Conservation (phyloP, 2,888 invertebrate genomes). For the Papilio demoleus region DNA sequence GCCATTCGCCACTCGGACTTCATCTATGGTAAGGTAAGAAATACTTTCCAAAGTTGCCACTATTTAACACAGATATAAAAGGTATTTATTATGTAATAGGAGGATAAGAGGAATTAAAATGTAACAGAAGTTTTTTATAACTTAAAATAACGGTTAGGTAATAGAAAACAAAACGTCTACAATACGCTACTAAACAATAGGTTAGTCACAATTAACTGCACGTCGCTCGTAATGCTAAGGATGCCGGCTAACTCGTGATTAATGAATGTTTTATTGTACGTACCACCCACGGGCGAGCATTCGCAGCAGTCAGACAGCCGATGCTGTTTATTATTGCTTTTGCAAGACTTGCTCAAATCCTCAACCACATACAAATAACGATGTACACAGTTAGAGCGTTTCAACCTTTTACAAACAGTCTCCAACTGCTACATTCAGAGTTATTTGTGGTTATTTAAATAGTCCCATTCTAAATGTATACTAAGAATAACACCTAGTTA, state of each 20-base stretch:
- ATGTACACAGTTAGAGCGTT: neutral
- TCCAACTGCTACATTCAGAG: too few relatives aligned
- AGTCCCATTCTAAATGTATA: too few relatives aligned
- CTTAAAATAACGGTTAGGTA: too few relatives aligned
- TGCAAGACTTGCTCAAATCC: conserved; percentile 34
- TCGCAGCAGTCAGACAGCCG: conserved; percentile 42
- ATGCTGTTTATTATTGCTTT: conserved; percentile 52
- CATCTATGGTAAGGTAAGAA: too few relatives aligned
- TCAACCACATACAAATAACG: neutral
- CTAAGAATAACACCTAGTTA: too few relatives aligned
- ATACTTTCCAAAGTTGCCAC: too few relatives aligned
- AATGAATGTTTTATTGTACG: conserved; percentile 78
- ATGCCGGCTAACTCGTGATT: conserved; percentile 70
- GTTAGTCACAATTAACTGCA: conserved; percentile 51
- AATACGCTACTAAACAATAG: conserved; percentile 52
- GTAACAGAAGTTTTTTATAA: too few relatives aligned
- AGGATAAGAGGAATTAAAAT: too few relatives aligned
- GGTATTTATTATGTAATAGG: too few relatives aligned
- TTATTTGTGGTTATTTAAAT: too few relatives aligned
- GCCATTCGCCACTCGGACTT: too few relatives aligned
- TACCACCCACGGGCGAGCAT: conserved; percentile 58
- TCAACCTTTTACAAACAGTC: neutral
- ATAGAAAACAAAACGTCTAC: conserved; percentile 48
- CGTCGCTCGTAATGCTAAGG: conserved; percentile 56
- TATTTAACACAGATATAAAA: too few relatives aligned